Conservation (phyloP, 2,888 invertebrate species). For the Lasioglossum marginatum region DNA sequence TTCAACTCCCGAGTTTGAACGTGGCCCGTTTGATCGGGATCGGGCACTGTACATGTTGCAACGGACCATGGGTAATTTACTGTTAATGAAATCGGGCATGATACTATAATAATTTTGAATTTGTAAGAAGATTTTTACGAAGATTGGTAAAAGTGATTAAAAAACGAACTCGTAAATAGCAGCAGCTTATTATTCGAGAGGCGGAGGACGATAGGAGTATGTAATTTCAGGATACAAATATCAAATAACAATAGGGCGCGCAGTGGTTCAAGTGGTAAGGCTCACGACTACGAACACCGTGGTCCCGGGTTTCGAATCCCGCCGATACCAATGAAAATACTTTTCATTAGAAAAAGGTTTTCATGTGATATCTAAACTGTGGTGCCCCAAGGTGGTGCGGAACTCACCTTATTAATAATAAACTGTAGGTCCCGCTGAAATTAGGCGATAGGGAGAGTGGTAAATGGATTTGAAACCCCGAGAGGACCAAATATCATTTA, state of each 20-base stretch:
- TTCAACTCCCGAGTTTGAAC: neutral
- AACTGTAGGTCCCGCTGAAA: too few relatives aligned
- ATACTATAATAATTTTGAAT: neutral
- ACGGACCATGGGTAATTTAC: conserved; percentile 19
- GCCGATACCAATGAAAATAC: too few relatives aligned
- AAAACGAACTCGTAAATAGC: neutral
- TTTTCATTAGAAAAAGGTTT: too few relatives aligned
- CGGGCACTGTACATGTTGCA: neutral
- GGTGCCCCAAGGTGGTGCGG: too few relatives aligned
- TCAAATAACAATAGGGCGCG: neutral
- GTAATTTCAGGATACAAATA: neutral
- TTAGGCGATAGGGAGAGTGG: too few relatives aligned
- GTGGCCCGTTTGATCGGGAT: neutral
- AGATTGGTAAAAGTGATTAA: neutral
- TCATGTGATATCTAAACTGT: too few relatives aligned
- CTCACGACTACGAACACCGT: too few relatives aligned
- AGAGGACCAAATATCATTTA: too few relatives aligned
- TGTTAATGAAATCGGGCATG: neutral
- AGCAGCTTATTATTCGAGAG: neutral
- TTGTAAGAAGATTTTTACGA: neutral
- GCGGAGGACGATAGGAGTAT: neutral
- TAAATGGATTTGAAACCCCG: too few relatives aligned
- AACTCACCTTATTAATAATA: too few relatives aligned
- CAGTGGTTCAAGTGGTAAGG: too few relatives aligned
- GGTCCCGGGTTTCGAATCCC: too few relatives aligned